A percentile compares a stretch with the other conserved stretches of the same genome.
Conservation (phyloP, 2,888 invertebrate species). For the Cosmia trapezina region DNA sequence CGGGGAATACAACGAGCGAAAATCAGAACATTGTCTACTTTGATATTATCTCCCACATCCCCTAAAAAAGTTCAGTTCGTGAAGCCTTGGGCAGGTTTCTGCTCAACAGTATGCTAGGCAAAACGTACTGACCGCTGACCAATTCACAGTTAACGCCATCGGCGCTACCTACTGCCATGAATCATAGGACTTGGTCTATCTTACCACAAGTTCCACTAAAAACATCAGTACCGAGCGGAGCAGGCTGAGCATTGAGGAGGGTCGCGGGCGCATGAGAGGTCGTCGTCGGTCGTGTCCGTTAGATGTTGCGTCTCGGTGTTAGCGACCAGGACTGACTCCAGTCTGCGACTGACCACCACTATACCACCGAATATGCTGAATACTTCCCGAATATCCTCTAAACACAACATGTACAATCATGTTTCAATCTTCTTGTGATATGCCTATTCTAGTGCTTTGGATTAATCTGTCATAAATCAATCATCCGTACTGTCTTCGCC, state of each 20-base stretch:
- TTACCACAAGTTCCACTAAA: not conserved
- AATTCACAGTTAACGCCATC: not conserved
- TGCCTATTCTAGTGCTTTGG: not conserved
- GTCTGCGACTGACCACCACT: constrained; percentile 79
- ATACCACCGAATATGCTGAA: constrained; percentile 75
- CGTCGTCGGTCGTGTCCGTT: constrained; percentile 84
- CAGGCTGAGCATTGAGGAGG: constrained; percentile 72
- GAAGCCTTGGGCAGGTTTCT: not conserved
- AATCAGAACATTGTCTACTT: not conserved
- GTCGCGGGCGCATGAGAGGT: constrained; percentile 77
- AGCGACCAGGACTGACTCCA: constrained; percentile 82
- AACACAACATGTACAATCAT: not conserved
- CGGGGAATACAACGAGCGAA: not conserved
- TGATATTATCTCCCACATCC: not conserved
- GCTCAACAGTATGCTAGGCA: not conserved
- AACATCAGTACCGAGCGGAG: constrained; percentile 29
- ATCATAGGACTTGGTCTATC: not conserved
- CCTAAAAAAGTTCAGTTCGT: not conserved
- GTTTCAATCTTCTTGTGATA: not conserved
- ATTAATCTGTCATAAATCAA: not conserved
- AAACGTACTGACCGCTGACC: not conserved
- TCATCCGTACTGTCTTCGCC: not conserved
- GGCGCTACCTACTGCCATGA: not conserved
- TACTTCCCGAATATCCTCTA: not conserved
- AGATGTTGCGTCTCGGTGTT: constrained; percentile 89